Percentiles rank a stretch among this genome's conserved stretches.
phyloP scores from a whole-genome alignment of 2,888 invertebrate genomes.

The Helobdella robusta region DNA sequence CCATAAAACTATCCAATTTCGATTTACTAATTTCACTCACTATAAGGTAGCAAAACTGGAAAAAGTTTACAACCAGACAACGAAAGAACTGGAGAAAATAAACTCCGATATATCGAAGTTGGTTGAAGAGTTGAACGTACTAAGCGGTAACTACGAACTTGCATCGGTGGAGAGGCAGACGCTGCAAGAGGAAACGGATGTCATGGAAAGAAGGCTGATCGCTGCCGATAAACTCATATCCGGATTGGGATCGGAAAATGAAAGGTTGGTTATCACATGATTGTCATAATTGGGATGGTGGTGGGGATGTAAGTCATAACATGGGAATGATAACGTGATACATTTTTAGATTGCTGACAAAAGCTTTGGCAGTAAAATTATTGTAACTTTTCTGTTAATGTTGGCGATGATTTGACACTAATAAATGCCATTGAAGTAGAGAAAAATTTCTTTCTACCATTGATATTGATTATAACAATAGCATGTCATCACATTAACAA shows the following conservation, averaged over 20 bases:
- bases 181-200: slow-evolving; percentile 69
- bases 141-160: slow-evolving; percentile 67
- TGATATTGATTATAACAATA: too few species aligned
- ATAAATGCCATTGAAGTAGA: too few species aligned
- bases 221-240: slow-evolving; percentile 80
- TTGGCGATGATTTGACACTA: too few species aligned
- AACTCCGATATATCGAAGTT: slow-evolving; percentile 65
- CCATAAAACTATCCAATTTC: too few species aligned
- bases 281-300: too few species aligned
- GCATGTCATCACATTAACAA: background rate
- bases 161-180: slow-evolving; percentile 64
- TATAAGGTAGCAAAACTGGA: slow-evolving; percentile 64
- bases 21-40: too few species aligned
- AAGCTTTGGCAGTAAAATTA: too few species aligned
- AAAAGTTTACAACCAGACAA: slow-evolving; percentile 54
- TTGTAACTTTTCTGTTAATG: too few species aligned
- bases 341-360: too few species aligned
- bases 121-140: slow-evolving; percentile 60
- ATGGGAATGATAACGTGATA: too few species aligned
- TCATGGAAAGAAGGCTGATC: slow-evolving; percentile 66
- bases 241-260: slow-evolving; percentile 73
- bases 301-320: too few species aligned
- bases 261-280: slow-evolving; percentile 52
- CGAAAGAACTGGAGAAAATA: slow-evolving; percentile 61
- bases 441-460: too few species aligned